Conservation (phyloP, 2,888 invertebrate species). For the Limnephilus lunatus region DNA sequence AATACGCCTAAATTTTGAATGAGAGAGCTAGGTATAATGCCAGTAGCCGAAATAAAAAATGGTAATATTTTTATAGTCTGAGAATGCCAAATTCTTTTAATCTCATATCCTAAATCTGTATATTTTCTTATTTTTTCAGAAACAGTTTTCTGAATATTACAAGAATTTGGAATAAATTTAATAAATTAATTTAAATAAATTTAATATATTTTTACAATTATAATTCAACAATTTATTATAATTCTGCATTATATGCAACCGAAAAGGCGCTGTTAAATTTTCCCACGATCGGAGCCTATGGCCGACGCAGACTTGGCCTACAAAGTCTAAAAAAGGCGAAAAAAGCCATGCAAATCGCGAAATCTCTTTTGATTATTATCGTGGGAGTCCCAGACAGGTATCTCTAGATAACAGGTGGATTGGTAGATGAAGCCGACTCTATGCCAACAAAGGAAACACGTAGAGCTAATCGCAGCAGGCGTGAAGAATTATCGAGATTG, state of each 20-base stretch:
- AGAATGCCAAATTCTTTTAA: too few species aligned
- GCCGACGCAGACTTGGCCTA: not conserved
- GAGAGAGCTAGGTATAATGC: too few species aligned
- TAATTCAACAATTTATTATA: too few species aligned
- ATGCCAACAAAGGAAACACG: not conserved
- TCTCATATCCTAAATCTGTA: too few species aligned
- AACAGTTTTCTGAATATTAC: too few species aligned
- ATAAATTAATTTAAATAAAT: too few species aligned
- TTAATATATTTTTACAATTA: not conserved
- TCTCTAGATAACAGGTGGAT: not conserved
- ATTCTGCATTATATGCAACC: not conserved
- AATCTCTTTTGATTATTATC: not conserved
- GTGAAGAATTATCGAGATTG: not conserved
- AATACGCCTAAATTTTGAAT: too few species aligned
- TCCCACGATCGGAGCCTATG: not conserved
- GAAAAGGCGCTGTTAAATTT: not conserved
- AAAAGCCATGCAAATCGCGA: not conserved
- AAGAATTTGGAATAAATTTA: too few species aligned
- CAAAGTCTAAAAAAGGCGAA: not conserved
- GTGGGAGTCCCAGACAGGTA: not conserved
- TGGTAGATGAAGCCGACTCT: not conserved
- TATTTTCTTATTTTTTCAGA: too few species aligned
- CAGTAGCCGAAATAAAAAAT: too few species aligned
- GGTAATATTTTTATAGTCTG: too few species aligned
- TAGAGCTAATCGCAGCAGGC: not conserved